Base-by-base conservation (phyloP, 2,797 vertebrate species). In the Coendou prehensilis region DNA sequence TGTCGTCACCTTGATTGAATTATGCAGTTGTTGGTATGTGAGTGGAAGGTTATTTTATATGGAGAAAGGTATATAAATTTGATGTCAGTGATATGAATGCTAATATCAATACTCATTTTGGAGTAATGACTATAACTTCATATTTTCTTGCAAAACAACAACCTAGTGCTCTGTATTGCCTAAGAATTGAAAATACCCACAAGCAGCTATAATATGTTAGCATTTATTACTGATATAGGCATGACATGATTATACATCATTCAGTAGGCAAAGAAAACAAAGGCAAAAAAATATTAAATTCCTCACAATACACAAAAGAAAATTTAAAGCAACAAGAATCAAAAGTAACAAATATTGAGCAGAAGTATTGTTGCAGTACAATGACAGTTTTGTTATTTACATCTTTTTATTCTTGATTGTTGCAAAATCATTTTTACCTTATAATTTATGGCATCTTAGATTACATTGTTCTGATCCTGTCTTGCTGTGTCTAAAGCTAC, bases 81-180 rank as follows among this genome's bases (percentile, higher is more conserved):
- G 23, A 83, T 83, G 7, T 52, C 47, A 59, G 23, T n/a, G 5
- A 75, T 23, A 9, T 71, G 18, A 84, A 75, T 59, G 30, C 17
- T 63, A 14, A 87, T 26, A 17, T 45, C 13, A 73, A 64, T 67
- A 45, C 20, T 79, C 4, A 33, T 54, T 67, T 52, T 84, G 71
- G 22, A 93, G 26, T 64, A n/a, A 75, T 85, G 57, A 89, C 2
- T 26, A 22, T 81, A 45, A 81, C 90, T 81, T 89, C 76, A 79
- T 87, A 47, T 79, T 87, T 94, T 92, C 54, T 78, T 67, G 23
- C 22, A 67, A 89, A 87, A n/a, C 17, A 89, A 78, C 15, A 61
- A 22, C 26, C 9, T 83, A 37, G 28, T 69, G 28, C n/a, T 83
- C 10, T 94, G 26, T 2, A n/a, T 41, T 78, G 71, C 23, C 64